phyloP scores from a whole-genome alignment of 2,113 vertebrate species.

The Hydropotes inermis region DNA sequence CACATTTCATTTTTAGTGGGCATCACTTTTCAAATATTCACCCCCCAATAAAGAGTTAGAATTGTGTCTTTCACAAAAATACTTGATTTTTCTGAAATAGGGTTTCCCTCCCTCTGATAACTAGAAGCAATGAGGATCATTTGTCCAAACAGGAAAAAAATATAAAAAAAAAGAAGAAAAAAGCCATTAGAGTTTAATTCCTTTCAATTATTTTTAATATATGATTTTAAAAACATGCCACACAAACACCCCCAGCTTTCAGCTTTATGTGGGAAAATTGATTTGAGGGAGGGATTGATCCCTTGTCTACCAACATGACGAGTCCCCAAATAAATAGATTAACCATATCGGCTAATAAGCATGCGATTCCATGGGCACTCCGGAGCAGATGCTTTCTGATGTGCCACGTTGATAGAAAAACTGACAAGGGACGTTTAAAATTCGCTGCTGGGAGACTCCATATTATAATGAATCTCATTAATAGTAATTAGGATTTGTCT shows the following conservation, averaged over 20 bases:
- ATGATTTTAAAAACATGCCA: conserved; percentile 27
- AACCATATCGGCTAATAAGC: conserved; percentile 65
- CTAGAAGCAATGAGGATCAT: not conserved
- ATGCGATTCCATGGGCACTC: conserved; percentile 49
- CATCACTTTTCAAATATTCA: not conserved
- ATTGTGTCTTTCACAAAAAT: not conserved
- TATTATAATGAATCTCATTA: conserved; percentile 66
- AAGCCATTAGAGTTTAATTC: not conserved
- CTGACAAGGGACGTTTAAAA: conserved; percentile 65
- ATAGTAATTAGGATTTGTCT: conserved; percentile 53
- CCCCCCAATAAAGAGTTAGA: conserved; percentile 2
- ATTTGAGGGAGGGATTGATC: conserved; percentile 16
- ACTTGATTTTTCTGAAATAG: not conserved
- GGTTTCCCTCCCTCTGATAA: not conserved
- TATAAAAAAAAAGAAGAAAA: not conserved
- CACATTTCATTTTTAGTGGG: not conserved
- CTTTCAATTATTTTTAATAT: conserved; percentile 50
- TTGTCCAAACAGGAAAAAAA: not conserved
- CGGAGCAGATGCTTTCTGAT: conserved; percentile 55
- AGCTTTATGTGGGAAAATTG: conserved; percentile 6
- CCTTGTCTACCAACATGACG: not conserved
- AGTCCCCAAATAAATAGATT: conserved; percentile 42
- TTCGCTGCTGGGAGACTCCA: conserved; percentile 63
- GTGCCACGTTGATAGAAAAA: conserved; percentile 33
- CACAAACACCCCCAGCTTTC: not conserved